Conservation (phyloP, 2,113 vertebrate species). For the Ariopsis seemanni region DNA sequence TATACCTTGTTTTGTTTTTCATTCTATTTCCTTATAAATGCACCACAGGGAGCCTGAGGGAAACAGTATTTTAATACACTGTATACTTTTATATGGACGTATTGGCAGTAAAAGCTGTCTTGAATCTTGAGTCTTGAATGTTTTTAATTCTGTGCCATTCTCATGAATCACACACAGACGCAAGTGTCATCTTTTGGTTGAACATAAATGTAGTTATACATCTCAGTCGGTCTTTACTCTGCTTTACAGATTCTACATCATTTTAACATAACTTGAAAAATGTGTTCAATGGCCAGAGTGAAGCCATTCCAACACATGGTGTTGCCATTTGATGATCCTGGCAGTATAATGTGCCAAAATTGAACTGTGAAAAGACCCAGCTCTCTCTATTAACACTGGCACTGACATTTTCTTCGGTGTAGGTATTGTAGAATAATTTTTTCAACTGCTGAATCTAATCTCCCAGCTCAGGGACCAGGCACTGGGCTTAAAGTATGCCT, state of each 20-base stretch:
- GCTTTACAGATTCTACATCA: background rate
- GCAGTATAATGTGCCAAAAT: background rate
- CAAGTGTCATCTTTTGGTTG: background rate
- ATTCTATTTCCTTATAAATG: no score
- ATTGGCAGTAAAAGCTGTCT: no score
- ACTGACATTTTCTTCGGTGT: constrained; percentile 31
- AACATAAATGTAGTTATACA: background rate
- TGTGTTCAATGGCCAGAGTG: background rate
- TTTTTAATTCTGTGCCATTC: background rate
- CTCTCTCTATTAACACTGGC: constrained; percentile 13
- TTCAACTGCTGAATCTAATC: constrained; percentile 40
- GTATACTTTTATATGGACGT: no score
- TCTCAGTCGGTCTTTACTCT: background rate
- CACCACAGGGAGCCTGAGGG: no score
- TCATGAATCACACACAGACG: background rate
- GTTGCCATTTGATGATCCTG: background rate
- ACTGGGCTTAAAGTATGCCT: constrained; percentile 36
- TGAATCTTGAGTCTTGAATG: background rate
- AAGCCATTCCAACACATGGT: background rate
- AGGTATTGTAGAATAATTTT: constrained; percentile 21
- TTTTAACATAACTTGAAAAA: background rate
- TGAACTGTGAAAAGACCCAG: background rate
- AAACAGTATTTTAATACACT: no score
- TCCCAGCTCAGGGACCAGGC: constrained; percentile 31
- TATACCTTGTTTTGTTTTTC: no score